These are phyloP conservation scores for Oxyura jamaicensis DNA, from an alignment of 2,113 vertebrate genomes.

Conservation along the genomic window DNA sequence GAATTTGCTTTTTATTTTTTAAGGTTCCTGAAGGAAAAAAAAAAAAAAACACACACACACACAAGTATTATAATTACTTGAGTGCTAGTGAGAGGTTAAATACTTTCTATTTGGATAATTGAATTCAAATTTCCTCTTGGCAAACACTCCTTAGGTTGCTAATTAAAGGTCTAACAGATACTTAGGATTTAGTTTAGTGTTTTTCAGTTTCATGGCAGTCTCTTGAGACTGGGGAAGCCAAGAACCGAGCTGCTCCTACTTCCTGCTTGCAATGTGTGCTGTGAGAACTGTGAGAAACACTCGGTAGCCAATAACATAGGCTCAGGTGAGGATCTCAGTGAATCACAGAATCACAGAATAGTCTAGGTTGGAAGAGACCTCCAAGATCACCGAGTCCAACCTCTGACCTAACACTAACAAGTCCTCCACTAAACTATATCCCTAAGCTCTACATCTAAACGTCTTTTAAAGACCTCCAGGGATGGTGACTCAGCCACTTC, in stretches of 20 bases:
- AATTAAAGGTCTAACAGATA: constrained; percentile 69
- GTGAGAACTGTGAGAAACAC: no score
- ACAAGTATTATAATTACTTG: constrained; percentile 45
- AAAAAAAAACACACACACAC: no score
- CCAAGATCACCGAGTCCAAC: no score
- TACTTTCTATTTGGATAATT: constrained; percentile 58
- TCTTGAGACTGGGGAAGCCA: constrained; percentile 22
- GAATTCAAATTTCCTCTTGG: constrained; percentile 64
- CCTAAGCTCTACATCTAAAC: no score
- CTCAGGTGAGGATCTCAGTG: no score
- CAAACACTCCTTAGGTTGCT: constrained; percentile 55
- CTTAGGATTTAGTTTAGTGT: constrained; percentile 48
- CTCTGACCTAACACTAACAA: no score
- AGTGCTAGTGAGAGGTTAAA: constrained; percentile 61
- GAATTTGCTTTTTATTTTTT: constrained; percentile 4
- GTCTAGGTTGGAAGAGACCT: no score
- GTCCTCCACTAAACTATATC: no score
- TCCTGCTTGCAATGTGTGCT: not conserved
- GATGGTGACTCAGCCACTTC: no score
- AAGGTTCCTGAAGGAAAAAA: not conserved
- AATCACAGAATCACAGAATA: no score
- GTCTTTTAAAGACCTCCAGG: no score
- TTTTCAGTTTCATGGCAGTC: constrained; percentile 38
- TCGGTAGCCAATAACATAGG: no score
- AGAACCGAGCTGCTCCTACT: constrained; percentile 13